Evolutionary conservation across 2,888 invertebrate genomes (phyloP), one percentile per base, ranked within the genome.

Genomic region (Pediacus dermestoides): DNA sequence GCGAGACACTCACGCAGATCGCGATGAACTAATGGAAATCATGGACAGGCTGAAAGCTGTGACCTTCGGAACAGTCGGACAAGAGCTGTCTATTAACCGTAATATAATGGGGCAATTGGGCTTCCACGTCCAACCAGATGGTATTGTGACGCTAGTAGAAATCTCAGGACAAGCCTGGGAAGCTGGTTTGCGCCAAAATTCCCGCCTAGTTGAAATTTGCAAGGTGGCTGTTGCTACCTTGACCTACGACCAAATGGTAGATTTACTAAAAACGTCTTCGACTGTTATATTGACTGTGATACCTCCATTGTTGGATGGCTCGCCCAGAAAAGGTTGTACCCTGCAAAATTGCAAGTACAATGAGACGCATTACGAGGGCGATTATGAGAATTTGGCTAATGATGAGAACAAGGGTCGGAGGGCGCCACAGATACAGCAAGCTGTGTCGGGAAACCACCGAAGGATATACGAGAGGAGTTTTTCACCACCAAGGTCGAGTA

Each of bases 171-270:
- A 74, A 18, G 85, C 87, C 16, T 82, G 82, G 70, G 79, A 82
- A 39, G 88, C 90, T 1, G 95, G 94, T n/a, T 75, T 96, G 30
- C 73, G 88, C 30, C 89, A 90, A 64, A 92, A 92, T 41, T 88
- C 88, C 33, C 78, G 94, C 9, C 76, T 96, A 47, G 89, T 95
- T 2, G 94, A 96, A 53, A 70, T 70, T 28, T 70, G 70, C 46
- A 68, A 68, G 52, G 85, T 91, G 12, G 89, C 91, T 16, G 88
- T 92, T 15, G 85, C 88, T 2, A 92, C 92, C 1, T 71, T 94
- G 46, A 85, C 83, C 16, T 90, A 93, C 70, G 91, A 92, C 64
- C 88, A 91, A 68, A 90, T 94, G 81, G 89, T 93, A 16, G 93
- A 93, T 68, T 72, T 93, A 50, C 73, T 95, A 41, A 88, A 92